These are phyloP conservation scores for Microtus montanus DNA, from an alignment of 2,113 vertebrate species.

Conservation along the genomic window DNA sequence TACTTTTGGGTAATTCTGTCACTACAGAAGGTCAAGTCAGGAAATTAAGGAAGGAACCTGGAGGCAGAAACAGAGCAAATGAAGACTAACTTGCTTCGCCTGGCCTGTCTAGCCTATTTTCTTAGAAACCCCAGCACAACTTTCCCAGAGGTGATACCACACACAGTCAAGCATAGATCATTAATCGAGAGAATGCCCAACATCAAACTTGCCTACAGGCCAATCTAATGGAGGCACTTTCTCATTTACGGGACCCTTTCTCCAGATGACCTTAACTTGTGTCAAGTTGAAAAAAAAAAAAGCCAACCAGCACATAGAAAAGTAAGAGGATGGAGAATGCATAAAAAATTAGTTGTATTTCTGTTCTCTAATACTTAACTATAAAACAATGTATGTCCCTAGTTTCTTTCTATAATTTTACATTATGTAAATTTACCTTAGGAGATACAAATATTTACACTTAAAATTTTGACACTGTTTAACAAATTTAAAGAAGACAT, in stretches of 20 bases:
- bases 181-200: background rate
- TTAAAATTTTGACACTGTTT: background rate
- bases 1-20: background rate
- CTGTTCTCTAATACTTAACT: background rate
- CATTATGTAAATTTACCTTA: background rate
- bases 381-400: background rate
- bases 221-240: background rate
- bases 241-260: background rate
- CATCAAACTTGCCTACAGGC: background rate
- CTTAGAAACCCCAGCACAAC: background rate
- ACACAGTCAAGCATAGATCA: background rate
- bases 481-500: background rate
- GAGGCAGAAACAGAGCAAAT: background rate
- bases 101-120: background rate
- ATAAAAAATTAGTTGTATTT: background rate
- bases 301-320: background rate
- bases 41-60: background rate
- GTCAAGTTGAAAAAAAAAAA: background rate
- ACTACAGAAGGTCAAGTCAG: background rate
- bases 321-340: background rate
- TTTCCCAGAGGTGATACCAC: background rate
- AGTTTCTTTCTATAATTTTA: background rate
- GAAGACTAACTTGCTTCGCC: background rate
- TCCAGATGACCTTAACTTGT: background rate
- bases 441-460: background rate